phyloP scores from a whole-genome alignment of 2,113 vertebrate species.

The Datnioides undecimradiatus region DNA sequence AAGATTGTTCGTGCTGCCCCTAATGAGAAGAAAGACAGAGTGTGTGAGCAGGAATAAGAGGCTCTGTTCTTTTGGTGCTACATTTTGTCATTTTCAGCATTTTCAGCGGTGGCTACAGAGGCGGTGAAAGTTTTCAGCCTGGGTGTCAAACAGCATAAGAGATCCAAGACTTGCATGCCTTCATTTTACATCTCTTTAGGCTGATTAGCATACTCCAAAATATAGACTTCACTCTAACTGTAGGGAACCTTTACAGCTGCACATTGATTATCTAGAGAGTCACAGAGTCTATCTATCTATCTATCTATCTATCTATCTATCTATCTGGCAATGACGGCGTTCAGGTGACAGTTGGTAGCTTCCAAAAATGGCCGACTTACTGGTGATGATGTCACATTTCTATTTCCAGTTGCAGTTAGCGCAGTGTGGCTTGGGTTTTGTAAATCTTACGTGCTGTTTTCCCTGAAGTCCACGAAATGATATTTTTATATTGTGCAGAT shows the following conservation, averaged over 20 bases:
- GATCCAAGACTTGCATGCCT: not conserved
- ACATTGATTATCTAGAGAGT: no score
- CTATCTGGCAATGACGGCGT: no score
- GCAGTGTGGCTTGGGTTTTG: not conserved
- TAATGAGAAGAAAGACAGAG: not conserved
- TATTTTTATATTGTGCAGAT: not conserved
- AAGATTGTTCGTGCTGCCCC: not conserved
- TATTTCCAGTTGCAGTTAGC: not conserved
- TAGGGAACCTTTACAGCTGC: not conserved
- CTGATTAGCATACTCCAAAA: not conserved
- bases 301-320: no score
- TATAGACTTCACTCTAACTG: not conserved
- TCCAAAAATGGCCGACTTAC: no score
- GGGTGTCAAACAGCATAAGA: not conserved
- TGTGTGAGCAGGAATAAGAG: not conserved
- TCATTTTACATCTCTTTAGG: not conserved
- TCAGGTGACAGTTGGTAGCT: no score
- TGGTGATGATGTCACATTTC: no score
- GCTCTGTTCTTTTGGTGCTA: not conserved
- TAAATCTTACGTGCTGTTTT: not conserved
- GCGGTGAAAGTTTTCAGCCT: not conserved
- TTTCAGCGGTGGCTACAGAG: not conserved
- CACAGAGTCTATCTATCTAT: no score
- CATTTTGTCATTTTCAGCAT: slow-evolving; percentile 10
- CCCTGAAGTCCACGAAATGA: not conserved